Evolutionary conservation across 1,140 invertebrate genomes (phyloP), one percentile per base, ranked within the genome.

Genomic region (Drosophila sucinea): DNA sequence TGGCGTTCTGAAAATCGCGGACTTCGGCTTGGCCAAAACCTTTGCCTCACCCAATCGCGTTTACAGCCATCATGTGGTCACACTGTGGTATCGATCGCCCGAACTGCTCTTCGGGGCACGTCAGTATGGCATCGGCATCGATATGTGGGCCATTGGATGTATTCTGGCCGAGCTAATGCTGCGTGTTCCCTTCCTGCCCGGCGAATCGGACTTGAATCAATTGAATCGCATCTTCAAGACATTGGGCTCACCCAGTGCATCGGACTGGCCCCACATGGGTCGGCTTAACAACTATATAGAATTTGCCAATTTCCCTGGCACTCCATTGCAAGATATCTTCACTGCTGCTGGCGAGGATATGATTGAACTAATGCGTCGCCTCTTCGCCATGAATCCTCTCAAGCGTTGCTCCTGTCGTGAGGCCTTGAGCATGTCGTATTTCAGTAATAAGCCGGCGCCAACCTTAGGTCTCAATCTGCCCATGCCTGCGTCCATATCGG

Each of bases 1-100:
- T 85, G 99, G 99, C 2, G 94, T 99, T 11, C 92, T 99, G 0
- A 99, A 99, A 93, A 96, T 99, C 79, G 98, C 97, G 75, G 99
- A 99, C 96, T 99, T 99, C 95, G 99, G 99, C 90, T 93, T 99
- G 65, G 99, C 99, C 1, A 98, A 99, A 92, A 97, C 97, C 90
- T 99, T 96, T 94, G 99, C 98, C 3, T 99, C 98, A 1, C 99
- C 98, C 2, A 98, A 96, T 91, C 95, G 98, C 91, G 95, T 98
- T 80, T 99, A 99, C 91, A 99, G 98, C 10, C 97, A 99, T 95
- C 98, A 99, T 94, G 99, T 99, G 55, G 98, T 99, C 0, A 99
- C 98, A 7, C 94, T 97, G 76, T 98, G 97, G 96, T 97, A 98
- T 87, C 95, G 98, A 91, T 95, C 97, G 47, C 99, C 99, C 11